Evolutionary conservation across 2,113 vertebrate genomes (phyloP), one percentile per base, ranked within the genome.

Genomic region (Vulpes ferrilata): DNA sequence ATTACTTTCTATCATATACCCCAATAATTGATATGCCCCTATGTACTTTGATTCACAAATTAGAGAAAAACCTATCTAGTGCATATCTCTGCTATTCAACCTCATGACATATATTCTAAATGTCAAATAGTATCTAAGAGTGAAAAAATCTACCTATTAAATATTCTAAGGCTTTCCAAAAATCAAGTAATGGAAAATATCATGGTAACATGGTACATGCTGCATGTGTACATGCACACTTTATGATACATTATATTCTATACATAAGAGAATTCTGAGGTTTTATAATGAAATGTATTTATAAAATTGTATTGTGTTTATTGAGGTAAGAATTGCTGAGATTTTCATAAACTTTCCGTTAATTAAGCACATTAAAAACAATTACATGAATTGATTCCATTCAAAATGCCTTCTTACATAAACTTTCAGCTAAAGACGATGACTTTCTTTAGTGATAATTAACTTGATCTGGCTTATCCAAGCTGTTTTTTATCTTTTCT

Each of bases 271-370:
- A 88, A 57, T 27, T 87, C 8, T 23, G 8, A 4, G 9, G 0
- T 30, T 89, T 95, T 91, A 65, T 78, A 43, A 25, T 89, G 32
- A 48, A 23, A 90, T 79, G 48, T 32, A 67, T 73, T 96, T 96
- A 69, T 27, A 81, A 76, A 64, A 83, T 93, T 74, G 1, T 11
- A 62, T 62, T 84, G 12, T 83, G 5, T 90, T 92, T 89, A 59
- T 92, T 81, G 23, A 86, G 92, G 53, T n/a, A 92, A 82, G 32
- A 96, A 38, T 60, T 64, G 23, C 12, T 93, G 53, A 92, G n/a
- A 88, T 94, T 86, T 78, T 86, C 13, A 57, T 69, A 69, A 96
- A 35, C n/a, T 85, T 94, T 86, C 32, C 80, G 23, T 94, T 94
- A 88, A 74, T 73, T 85, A 86, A 92, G 43, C 4, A 5, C 53